Evolutionary conservation across 1,140 invertebrate species (phyloP).

Genomic region (Eriocheir sinensis): DNA sequence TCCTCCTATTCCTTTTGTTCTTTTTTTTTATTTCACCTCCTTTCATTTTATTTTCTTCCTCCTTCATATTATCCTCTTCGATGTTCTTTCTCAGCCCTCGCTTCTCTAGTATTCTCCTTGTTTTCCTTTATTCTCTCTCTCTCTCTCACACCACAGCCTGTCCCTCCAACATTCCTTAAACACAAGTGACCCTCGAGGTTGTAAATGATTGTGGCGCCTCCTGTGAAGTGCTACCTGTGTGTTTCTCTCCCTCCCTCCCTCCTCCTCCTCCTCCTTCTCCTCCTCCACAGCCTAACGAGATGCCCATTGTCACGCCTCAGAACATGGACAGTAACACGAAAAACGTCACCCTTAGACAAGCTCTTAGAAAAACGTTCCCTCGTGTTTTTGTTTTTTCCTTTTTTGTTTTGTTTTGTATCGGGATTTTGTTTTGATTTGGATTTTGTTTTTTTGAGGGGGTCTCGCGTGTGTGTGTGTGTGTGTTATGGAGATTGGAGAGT

Average conservation of each 20-base stretch:
- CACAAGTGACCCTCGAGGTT: not conserved
- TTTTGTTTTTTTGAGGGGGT: not conserved
- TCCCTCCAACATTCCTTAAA: not conserved
- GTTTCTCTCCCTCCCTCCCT: not conserved
- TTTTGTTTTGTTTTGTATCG: not conserved
- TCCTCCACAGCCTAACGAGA: not conserved
- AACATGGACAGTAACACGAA: too few relatives aligned
- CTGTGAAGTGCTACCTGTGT: not conserved
- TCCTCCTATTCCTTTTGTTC: too few relatives aligned
- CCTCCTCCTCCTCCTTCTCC: not conserved
- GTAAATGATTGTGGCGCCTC: not conserved
- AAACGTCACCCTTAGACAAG: not conserved
- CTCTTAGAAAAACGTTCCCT: not conserved
- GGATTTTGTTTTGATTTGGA: not conserved
- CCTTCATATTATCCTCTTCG: too few relatives aligned
- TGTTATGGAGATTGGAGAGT: too few relatives aligned
- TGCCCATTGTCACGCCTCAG: not conserved
- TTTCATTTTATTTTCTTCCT: too few relatives aligned
- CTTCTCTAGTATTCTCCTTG: too few relatives aligned
- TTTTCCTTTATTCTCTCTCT: too few relatives aligned
- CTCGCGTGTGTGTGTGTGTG: too few relatives aligned
- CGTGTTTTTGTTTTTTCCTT: not conserved
- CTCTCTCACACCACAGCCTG: too few relatives aligned
- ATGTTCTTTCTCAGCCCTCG: too few relatives aligned
- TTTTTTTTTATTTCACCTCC: too few relatives aligned